Conservation (phyloP, 2,797 vertebrate species). For the Pipistrellus pipistrellus region DNA sequence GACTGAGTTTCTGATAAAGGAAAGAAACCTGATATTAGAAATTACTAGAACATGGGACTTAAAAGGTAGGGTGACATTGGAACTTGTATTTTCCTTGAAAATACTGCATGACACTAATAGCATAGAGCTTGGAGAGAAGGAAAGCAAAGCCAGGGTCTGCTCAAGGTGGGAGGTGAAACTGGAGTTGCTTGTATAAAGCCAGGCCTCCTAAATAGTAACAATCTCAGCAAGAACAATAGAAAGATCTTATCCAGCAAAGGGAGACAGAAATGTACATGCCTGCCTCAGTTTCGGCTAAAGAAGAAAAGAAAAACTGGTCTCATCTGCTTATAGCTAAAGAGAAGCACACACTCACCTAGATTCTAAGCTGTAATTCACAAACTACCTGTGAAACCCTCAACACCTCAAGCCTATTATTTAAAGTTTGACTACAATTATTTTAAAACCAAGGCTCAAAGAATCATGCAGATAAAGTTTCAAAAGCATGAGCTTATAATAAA, state of each 20-base stretch:
- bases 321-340: background rate
- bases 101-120: background rate
- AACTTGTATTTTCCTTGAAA: background rate
- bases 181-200: background rate
- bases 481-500: background rate
- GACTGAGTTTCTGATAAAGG: constrained; percentile 7
- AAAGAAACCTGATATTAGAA: background rate
- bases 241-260: constrained; percentile 10
- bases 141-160: constrained; percentile 16
- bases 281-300: constrained; percentile 5
- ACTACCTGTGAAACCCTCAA: background rate
- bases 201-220: background rate
- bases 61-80: background rate
- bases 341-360: background rate
- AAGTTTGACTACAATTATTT: constrained; percentile 21
- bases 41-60: background rate
- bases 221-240: background rate
- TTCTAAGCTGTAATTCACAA: background rate
- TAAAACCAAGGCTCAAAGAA: constrained; percentile 43
- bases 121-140: background rate
- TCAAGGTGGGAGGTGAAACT: background rate
- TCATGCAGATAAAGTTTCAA: constrained; percentile 18
- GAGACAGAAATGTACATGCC: background rate
- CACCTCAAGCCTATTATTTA: background rate
- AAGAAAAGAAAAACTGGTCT: background rate